These are phyloP conservation scores for Lasius platythorax DNA, from an alignment of 2,888 invertebrate species.

Conservation along the genomic window DNA sequence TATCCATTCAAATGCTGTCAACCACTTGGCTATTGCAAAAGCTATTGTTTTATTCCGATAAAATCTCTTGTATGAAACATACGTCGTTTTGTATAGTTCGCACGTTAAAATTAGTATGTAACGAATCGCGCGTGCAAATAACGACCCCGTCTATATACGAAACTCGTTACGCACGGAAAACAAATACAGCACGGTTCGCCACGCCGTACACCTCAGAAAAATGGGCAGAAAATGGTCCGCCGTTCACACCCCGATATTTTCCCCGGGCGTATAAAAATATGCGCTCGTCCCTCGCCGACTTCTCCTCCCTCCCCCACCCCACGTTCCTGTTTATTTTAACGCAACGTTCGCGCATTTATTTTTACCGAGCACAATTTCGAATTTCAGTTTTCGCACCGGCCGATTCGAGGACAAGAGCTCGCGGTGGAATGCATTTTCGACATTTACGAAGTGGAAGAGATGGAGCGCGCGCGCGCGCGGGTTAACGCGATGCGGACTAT, in stretches of 20 bases:
- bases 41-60: conserved; percentile 27
- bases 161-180: conserved; percentile 53
- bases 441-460: conserved; percentile 55
- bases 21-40: conserved; percentile 7
- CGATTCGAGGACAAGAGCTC: conserved; percentile 16
- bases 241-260: conserved; percentile 52
- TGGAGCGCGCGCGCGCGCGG: conserved; percentile 3
- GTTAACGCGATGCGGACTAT: conserved; percentile 6
- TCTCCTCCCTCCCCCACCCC: not conserved
- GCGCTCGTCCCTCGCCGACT: conserved; percentile 34
- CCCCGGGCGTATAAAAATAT: conserved; percentile 56
- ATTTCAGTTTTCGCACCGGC: conserved; percentile 30
- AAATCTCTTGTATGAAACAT: conserved; percentile 13
- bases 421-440: conserved; percentile 68
- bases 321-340: conserved; percentile 58
- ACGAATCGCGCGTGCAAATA: conserved; percentile 56
- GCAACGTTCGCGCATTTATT: conserved; percentile 53
- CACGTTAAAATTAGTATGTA: conserved; percentile 56
- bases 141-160: conserved; percentile 54
- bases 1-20: conserved; percentile 8
- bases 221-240: conserved; percentile 52
- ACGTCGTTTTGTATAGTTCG: conserved; percentile 39
- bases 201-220: conserved; percentile 53
- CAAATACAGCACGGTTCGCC: conserved; percentile 50
- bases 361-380: conserved; percentile 44